Evolutionary conservation across 1,140 invertebrate species (phyloP), one percentile per base, ranked within the genome.

Genomic region (Aplysia californica): DNA sequence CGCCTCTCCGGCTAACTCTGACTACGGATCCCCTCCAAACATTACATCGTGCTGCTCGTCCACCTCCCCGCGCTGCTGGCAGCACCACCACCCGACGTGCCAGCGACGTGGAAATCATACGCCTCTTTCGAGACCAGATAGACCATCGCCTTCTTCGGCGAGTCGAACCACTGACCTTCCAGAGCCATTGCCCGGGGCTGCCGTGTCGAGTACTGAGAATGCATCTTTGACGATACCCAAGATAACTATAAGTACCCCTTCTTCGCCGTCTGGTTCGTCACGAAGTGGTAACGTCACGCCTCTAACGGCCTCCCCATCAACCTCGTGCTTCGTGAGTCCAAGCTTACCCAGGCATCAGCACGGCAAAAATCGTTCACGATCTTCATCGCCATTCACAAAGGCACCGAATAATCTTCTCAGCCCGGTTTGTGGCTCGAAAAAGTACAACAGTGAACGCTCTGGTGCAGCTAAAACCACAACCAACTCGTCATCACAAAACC

Each of bases 11-110:
- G 41, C 1, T 4, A 50, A 50, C 20, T 69, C 67, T 3, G 67
- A 69, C 21, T 69, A 69, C 39, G 67, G 67, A 29, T 69, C 67
- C 2, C 67, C 67, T 20, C 67, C 67, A n/a, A 35, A 31, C 31
- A 38, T 69, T 2, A 69, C 41, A 5, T 38, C 44, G 41, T 69
- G 15, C 35, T 20, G 21, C 1, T 69, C 67, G n/a, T n/a, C n/a
- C n/a, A n/a, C n/a, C n/a, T n/a, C 10, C 67, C 67, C 35, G 4
- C 21, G 23, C 55, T 21, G 58, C 31, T 38, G 41, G 64, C 20
- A 39, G 1, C 1, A 18, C 2, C 5, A n/a, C 10, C 29, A 66
- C 15, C 35, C 5, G 4, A 38, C 18, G 2, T 2, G 2, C 1
- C 64, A 36, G 23, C 3, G n/a, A 66, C n/a, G 33, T n/a, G n/a